phyloP scores from a whole-genome alignment of 2,113 vertebrate genomes.

The Phalacrocorax brasilianus region DNA sequence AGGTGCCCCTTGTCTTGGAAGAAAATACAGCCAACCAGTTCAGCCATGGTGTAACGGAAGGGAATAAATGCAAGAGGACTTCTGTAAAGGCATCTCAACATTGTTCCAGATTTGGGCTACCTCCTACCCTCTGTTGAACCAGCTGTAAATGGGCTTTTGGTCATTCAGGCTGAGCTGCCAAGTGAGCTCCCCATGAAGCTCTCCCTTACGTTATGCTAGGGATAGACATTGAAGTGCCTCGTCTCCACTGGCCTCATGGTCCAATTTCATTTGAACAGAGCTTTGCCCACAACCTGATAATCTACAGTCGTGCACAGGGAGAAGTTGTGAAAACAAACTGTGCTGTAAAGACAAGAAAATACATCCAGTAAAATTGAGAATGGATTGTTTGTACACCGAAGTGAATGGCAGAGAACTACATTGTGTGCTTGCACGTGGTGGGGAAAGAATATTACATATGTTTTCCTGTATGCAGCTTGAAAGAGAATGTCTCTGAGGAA shows the following conservation, averaged over 20 bases:
- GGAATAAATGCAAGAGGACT: neutral
- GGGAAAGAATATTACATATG: neutral
- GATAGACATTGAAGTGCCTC: neutral
- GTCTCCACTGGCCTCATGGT: neutral
- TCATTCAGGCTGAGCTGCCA: neutral
- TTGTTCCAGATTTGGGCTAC: neutral
- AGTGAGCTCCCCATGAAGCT: neutral
- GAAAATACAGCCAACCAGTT: neutral
- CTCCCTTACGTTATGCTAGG: neutral
- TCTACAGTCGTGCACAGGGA: neutral
- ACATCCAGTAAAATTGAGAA: neutral
- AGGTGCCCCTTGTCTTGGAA: neutral
- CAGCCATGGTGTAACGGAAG: neutral
- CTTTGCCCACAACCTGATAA: neutral
- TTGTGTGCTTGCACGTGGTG: rapidly evolving
- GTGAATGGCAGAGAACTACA: neutral
- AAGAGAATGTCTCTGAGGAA: neutral
- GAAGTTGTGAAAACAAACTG: neutral
- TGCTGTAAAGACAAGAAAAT: neutral
- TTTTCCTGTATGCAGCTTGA: neutral
- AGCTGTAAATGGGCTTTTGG: neutral
- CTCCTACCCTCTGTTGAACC: neutral
- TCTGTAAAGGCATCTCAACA: neutral
- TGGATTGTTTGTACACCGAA: neutral
- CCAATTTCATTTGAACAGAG: neutral